phyloP scores from a whole-genome alignment of 2,888 invertebrate genomes.

The Gisinianus flammeolus region DNA sequence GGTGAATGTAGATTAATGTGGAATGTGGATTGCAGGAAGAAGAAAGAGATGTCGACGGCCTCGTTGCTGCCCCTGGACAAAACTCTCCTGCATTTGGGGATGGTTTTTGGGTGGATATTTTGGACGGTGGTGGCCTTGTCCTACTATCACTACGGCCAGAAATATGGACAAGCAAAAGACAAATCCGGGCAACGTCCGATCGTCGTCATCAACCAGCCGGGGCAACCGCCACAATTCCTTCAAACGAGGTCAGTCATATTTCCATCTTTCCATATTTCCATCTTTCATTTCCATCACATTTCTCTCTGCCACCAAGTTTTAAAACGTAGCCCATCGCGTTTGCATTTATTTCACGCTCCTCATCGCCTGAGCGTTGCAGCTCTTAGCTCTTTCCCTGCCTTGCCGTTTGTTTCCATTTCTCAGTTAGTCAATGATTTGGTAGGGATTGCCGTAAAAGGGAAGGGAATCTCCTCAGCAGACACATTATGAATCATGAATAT shows the following conservation, averaged over 20 bases:
- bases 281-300: neutral
- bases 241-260: slow-evolving; percentile 12
- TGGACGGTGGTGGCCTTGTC: slow-evolving; percentile 51
- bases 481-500: no score
- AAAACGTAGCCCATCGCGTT: no score
- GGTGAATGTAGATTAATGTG: no score
- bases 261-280: neutral
- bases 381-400: no score
- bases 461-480: no score
- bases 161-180: slow-evolving; percentile 1
- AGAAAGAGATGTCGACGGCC: neutral
- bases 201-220: slow-evolving; percentile 28
- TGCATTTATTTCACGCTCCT: no score
- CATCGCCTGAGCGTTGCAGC: no score
- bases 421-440: no score
- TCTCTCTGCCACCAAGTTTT: no score
- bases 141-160: slow-evolving; percentile 47
- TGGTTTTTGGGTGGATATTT: slow-evolving; percentile 53
- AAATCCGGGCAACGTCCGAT: slow-evolving; percentile 14
- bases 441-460: no score
- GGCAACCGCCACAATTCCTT: slow-evolving; percentile 26
- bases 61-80: slow-evolving; percentile 52
- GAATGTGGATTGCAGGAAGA: slow-evolving; percentile 30
- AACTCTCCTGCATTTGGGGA: slow-evolving; percentile 47
- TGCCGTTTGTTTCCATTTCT: no score